Evolutionary conservation across 2,888 invertebrate genomes (phyloP).

Genomic region (Omphaloscelis lunosa): DNA sequence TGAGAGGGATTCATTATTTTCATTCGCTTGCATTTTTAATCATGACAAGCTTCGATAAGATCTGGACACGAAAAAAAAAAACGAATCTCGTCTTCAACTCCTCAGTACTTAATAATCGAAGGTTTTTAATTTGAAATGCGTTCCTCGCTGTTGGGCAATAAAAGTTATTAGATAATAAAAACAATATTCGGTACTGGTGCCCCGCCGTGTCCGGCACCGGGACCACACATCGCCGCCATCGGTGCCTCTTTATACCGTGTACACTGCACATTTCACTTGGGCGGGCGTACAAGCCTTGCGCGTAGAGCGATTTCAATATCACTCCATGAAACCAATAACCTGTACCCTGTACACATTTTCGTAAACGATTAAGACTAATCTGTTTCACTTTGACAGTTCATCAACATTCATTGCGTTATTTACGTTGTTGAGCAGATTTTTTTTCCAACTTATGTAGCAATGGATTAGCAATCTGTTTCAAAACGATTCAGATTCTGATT

Average conservation of each 20-base stretch:
- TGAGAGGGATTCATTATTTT: slow-evolving; percentile 24
- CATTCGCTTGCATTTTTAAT: slow-evolving; percentile 22
- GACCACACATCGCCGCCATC: slow-evolving; percentile 78
- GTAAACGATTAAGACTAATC: no score
- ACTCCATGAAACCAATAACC: not conserved
- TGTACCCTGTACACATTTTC: no score
- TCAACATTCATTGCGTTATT: no score
- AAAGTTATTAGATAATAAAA: slow-evolving; percentile 75
- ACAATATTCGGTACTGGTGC: slow-evolving; percentile 72
- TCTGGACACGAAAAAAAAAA: slow-evolving; percentile 23
- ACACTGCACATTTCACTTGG: slow-evolving; percentile 69
- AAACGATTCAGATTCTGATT: no score
- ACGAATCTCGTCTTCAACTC: slow-evolving; percentile 6
- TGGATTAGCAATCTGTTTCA: no score
- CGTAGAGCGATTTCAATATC: slow-evolving; percentile 45
- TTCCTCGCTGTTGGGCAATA: slow-evolving; percentile 61
- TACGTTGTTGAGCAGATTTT: no score
- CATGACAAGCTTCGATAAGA: slow-evolving; percentile 47
- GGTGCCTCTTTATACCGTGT: slow-evolving; percentile 68
- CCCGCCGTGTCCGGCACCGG: slow-evolving; percentile 73
- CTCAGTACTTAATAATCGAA: slow-evolving; percentile 47
- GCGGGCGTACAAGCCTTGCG: slow-evolving; percentile 44
- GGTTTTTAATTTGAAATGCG: slow-evolving; percentile 61
- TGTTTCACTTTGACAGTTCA: no score
- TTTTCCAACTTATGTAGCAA: no score